Base-by-base conservation (phyloP, 2,113 vertebrate species). In the Kryptolebias marmoratus region DNA sequence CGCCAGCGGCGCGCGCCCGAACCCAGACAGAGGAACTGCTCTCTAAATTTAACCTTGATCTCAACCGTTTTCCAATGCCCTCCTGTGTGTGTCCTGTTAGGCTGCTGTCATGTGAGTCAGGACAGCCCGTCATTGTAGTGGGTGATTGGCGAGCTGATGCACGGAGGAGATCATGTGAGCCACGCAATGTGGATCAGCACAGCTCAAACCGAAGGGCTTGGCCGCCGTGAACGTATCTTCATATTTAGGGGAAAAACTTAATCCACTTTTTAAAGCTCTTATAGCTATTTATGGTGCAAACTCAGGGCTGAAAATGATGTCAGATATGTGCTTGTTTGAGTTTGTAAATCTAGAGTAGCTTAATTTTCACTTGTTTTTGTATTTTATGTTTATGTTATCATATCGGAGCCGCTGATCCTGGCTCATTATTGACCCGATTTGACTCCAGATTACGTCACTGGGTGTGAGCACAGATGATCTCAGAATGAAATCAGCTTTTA, bases 11-110 rank as follows among this genome's bases (percentile, higher is more conserved):
- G 7, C n/a, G 52, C 72, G 52, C 54, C 42, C 75, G 13, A 11
- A 71, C 53, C 64, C 57, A 82, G 75, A 90, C 63, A 79, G 87
- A 83, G 88, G 76, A 85, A 83, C 84, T 71, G 71, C 71, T 78
- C 85, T 84, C 88, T 91, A 91, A 90, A 90, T 89, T 89, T 90
- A 91, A 91, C 87, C 77, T 73, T 89, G 87, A 89, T 87, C 77
- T 89, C 80, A 87, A 80, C 82, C 45, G 39, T 86, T 83, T 82
- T 90, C 83, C 85, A 82, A 42, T 47, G 56, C 64, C 32, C 63
- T 39, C 73, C 70, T 77, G 82, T 73, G 59, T 77, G 68, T 55
- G 74, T 71, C 84, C 83, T 80, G 81, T 86, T 89, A 83, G 86
- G 27, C 71, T 69, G 63, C 70, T 71, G 74, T 82, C 87, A 87